phyloP scores from a whole-genome alignment of 2,113 vertebrate species.

The Illadopsis cleaveri region DNA sequence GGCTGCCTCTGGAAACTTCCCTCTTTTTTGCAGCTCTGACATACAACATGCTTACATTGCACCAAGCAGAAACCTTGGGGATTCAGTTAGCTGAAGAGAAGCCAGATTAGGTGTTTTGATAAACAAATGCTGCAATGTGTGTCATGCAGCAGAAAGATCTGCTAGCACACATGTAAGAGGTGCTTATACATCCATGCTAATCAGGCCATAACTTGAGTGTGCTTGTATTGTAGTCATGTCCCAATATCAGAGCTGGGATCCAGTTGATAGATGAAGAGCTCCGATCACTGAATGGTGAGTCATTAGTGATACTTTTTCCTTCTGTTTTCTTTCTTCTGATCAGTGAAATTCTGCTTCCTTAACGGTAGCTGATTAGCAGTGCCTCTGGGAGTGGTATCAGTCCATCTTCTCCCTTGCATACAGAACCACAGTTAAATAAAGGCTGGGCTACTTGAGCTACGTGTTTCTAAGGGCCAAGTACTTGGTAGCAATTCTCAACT shows the following conservation, averaged over 20 bases:
- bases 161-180: neutral
- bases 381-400: neutral
- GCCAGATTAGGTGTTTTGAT: neutral
- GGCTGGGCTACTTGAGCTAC: neutral
- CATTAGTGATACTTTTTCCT: neutral
- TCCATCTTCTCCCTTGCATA: neutral
- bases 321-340: neutral
- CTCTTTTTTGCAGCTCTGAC: neutral
- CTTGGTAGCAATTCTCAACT: neutral
- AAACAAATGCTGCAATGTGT: neutral
- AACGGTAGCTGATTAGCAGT: neutral
- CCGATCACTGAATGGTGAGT: conserved; percentile 61
- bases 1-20: neutral
- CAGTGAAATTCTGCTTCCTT: neutral
- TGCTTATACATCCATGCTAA: neutral
- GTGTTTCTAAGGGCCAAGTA: neutral
- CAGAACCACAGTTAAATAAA: neutral
- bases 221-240: conserved; percentile 66
- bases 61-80: neutral
- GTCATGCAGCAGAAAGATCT: neutral
- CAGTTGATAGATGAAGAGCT: conserved; percentile 54
- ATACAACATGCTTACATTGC: neutral
- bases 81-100: neutral
- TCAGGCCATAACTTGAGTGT: neutral
- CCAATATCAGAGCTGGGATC: conserved; percentile 59